These are phyloP conservation scores for Hydriomena furcata DNA, from an alignment of 2,888 invertebrate genomes.

Conservation along the genomic window DNA sequence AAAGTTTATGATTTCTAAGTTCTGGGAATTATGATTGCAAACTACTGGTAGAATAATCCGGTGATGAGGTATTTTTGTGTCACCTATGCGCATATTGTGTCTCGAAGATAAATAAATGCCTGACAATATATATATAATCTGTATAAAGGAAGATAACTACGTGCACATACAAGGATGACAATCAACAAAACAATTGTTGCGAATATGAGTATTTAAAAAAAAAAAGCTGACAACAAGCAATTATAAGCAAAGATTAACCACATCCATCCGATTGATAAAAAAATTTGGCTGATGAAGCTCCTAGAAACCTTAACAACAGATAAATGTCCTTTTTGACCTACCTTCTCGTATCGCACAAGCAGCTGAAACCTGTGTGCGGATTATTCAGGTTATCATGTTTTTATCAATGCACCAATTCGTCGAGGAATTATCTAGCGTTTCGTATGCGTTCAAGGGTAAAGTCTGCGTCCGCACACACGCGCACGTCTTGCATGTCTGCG, in stretches of 20 bases:
- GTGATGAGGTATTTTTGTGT: no score
- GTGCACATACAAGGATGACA: no score
- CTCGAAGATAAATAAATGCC: no score
- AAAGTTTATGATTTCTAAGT: no score
- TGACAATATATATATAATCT: no score
- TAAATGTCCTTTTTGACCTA: conserved; percentile 31
- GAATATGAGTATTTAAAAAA: no score
- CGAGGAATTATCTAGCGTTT: conserved; percentile 70
- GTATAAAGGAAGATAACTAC: no score
- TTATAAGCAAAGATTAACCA: neutral
- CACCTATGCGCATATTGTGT: no score
- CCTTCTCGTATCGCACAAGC: conserved; percentile 34
- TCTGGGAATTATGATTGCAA: no score
- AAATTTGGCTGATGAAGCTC: conserved; percentile 4
- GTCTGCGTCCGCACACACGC: conserved; percentile 70
- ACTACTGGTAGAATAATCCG: no score
- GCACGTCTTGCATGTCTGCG: conserved; percentile 50
- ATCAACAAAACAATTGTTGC: no score
- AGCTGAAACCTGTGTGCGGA: conserved; percentile 50
- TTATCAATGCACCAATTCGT: conserved; percentile 79
- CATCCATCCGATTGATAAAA: conserved; percentile 6
- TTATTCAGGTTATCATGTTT: conserved; percentile 72
- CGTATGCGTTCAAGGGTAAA: conserved; percentile 79
- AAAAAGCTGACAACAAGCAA: neutral
- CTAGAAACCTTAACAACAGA: conserved; percentile 12